Evolutionary conservation across 2,888 invertebrate species (phyloP).

Genomic region (Euproctis similis): DNA sequence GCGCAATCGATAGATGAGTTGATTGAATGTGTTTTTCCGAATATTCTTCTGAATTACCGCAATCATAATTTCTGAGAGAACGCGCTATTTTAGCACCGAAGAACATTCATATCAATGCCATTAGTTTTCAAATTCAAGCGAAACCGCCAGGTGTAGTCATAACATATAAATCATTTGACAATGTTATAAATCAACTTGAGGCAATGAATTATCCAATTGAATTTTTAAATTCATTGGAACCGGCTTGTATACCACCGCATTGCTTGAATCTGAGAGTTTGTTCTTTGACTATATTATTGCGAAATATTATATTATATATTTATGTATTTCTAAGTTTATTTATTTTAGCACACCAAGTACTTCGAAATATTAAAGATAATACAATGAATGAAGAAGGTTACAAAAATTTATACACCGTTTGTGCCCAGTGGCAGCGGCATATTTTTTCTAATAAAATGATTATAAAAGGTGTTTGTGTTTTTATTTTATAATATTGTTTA

Average conservation of each 20-base stretch:
- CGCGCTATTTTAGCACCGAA: constrained; percentile 6
- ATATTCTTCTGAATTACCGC: constrained; percentile 9
- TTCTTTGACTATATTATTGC: constrained; percentile 11
- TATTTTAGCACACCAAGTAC: too few species aligned
- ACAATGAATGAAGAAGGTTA: too few species aligned
- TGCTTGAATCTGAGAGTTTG: constrained; percentile 11
- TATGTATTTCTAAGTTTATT: too few species aligned
- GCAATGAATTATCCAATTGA: constrained; percentile 10
- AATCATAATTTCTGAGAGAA: constrained; percentile 8
- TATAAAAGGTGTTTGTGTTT: too few species aligned
- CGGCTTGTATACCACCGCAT: constrained; percentile 8
- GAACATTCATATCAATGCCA: constrained; percentile 7
- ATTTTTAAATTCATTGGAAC: constrained; percentile 9
- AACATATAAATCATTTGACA: constrained; percentile 9
- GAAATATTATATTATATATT: too few species aligned
- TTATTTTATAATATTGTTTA: too few species aligned
- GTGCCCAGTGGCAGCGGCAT: too few species aligned
- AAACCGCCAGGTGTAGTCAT: constrained; percentile 5
- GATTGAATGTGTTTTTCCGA: constrained; percentile 8
- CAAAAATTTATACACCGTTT: too few species aligned
- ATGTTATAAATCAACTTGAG: constrained; percentile 9
- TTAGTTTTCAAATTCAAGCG: constrained; percentile 6
- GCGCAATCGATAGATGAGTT: constrained; percentile 11
- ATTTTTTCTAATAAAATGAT: too few species aligned
- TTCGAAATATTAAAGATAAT: constrained; percentile 5